phyloP scores from a whole-genome alignment of 2,113 vertebrate genomes.

The Nannobrachium achirus region DNA sequence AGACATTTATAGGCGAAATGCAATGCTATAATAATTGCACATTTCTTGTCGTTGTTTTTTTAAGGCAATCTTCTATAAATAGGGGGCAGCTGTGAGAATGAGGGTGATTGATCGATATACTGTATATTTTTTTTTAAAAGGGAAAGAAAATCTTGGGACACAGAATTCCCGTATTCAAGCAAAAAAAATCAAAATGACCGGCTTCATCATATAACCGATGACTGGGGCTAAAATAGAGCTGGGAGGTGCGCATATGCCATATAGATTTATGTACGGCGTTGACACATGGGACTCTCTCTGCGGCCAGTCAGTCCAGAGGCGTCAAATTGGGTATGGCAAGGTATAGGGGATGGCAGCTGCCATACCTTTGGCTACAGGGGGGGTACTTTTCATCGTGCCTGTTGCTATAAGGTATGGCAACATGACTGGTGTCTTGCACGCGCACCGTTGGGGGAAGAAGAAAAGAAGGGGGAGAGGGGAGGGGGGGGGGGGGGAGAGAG shows the following conservation, averaged over 20 bases:
- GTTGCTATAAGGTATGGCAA: too few species aligned
- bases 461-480: background rate
- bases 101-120: background rate
- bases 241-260: constrained; percentile 46
- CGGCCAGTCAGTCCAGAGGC: too few species aligned
- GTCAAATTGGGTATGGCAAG: too few species aligned
- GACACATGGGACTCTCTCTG: constrained; percentile 57
- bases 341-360: too few species aligned
- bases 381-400: too few species aligned
- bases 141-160: constrained; percentile 55
- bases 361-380: too few species aligned
- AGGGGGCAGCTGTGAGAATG: too few species aligned
- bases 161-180: constrained; percentile 63
- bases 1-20: background rate
- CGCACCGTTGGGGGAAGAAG: constrained; percentile 60
- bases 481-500: constrained; percentile 23
- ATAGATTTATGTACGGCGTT: constrained; percentile 75
- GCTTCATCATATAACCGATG: constrained; percentile 68
- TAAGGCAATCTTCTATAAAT: background rate
- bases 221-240: constrained; percentile 68
- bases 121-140: constrained; percentile 39
- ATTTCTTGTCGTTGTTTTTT: too few species aligned
- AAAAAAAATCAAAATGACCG: constrained; percentile 55
- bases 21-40: background rate
- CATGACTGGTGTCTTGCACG: too few species aligned